Evolutionary conservation across 1,140 invertebrate species (phyloP).

Genomic region (Zaprionus tsacasi): DNA sequence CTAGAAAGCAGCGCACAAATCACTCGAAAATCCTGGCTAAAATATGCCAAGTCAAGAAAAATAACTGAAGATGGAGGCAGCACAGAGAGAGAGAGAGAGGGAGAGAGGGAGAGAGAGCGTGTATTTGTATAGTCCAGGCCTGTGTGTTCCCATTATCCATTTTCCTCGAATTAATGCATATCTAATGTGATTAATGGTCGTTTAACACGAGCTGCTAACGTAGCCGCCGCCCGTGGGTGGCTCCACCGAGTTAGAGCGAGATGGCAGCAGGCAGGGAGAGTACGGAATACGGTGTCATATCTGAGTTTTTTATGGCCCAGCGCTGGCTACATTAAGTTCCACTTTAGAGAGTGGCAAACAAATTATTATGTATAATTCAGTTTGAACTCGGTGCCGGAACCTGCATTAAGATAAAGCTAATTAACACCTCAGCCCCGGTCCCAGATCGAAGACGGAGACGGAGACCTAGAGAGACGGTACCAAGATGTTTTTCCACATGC

Average conservation of each 20-base stretch:
- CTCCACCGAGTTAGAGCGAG: conserved; percentile 8
- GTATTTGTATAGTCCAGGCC: not conserved
- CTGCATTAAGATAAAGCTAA: conserved; percentile 81
- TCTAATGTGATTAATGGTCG: conserved; percentile 80
- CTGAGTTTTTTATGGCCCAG: conserved; percentile 46
- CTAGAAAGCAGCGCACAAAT: not conserved
- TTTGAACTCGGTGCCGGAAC: conserved; percentile 82
- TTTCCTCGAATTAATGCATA: conserved; percentile 69
- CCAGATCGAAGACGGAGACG: not conserved
- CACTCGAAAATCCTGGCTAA: not conserved
- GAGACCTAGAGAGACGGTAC: not conserved
- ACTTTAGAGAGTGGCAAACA: conserved; percentile 78
- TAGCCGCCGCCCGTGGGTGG: conserved; percentile 29
- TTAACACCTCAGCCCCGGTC: conserved; percentile 67
- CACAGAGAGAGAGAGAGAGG: not conserved
- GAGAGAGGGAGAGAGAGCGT: not conserved
- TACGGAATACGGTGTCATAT: conserved; percentile 31
- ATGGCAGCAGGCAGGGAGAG: not conserved
- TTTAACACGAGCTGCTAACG: conserved; percentile 72
- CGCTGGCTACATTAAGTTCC: conserved; percentile 70
- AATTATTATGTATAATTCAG: conserved; percentile 83
- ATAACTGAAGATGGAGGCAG: not conserved
- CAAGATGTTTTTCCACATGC: conserved; percentile 42
- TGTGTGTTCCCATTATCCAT: not conserved
- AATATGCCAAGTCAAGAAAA: not conserved